phyloP scores from a whole-genome alignment of 2,888 invertebrate species.

The Nyleta sp. region DNA sequence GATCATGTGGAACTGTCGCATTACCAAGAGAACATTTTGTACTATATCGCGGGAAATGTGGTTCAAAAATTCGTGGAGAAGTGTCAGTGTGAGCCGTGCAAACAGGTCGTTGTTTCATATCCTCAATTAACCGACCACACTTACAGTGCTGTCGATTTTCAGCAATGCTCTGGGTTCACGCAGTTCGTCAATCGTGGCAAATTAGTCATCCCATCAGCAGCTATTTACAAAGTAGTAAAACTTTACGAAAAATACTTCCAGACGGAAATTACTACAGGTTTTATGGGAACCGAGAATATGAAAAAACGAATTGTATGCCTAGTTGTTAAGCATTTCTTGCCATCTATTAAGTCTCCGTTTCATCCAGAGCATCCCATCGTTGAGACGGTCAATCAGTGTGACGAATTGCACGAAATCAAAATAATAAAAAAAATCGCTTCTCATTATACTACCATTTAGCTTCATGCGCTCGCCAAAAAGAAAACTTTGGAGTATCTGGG shows the following conservation, averaged over 20 bases:
- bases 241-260: conserved; percentile 17
- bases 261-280: conserved; percentile 8
- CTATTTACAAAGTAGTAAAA: conserved; percentile 13
- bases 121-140: background rate
- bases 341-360: background rate
- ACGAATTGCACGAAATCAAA: conserved; percentile 14
- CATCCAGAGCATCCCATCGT: conserved; percentile 5
- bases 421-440: conserved; percentile 5
- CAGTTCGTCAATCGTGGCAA: conserved; percentile 24
- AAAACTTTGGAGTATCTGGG: conserved; percentile 18
- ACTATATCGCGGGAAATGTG: conserved; percentile 24
- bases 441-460: background rate
- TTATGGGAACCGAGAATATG: conserved; percentile 2
- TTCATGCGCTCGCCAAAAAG: background rate
- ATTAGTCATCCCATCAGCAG: conserved; percentile 8
- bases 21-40: conserved; percentile 35
- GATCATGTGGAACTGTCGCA: background rate
- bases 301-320: conserved; percentile 8
- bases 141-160: background rate
- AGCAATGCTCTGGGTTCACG: conserved; percentile 1
- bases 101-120: background rate
- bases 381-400: background rate
- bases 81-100: conserved; percentile 1
- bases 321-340: background rate
- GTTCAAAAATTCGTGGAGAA: background rate